Evolutionary conservation across 2,113 vertebrate genomes (phyloP), one percentile per base, ranked within the genome.

Genomic region (Podiceps cristatus): DNA sequence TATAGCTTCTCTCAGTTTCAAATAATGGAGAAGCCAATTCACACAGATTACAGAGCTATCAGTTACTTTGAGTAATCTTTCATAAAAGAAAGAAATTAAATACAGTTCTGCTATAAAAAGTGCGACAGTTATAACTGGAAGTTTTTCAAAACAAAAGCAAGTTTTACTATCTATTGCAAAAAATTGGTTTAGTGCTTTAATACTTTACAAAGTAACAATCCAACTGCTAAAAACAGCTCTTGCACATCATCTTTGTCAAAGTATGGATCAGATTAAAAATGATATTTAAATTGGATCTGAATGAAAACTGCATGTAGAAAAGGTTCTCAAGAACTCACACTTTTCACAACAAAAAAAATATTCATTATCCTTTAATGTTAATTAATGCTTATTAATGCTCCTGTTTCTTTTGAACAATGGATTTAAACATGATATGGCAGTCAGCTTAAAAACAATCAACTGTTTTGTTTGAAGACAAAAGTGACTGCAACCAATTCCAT

Each of bases 31-130:
- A 98, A 98, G 97, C 97, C 40, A 55, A 74, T 88, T 98, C 97
- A 98, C 97, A 98, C 75, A 50, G 97, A 96, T 97, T 98, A 98
- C 97, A 98, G 98, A 98, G 97, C 96, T 98, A 97, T 96, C 95
- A 96, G 97, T 97, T 97, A 98, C 96, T 98, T 97, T 42, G 97
- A 98, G 90, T 97, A 95, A 94, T 98, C 98, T 98, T 98, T 98
- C 98, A 97, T 98, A 98, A 98, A 98, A 98, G 98, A 98, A 98
- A 98, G 97, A 98, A 97, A 98, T 97, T 82, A 97, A 98, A 98
- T 97, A 97, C 96, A 98, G 84, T 98, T 98, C 93, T 97, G 96
- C 98, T 98, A 98, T 98, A 98, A 98, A 98, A 98, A 98, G 94
- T 98, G 97, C 97, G 55, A 96, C 96, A 96, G 97, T 98, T 95